Conservation (phyloP, 1,140 invertebrate genomes). For the Drosophila fuyamai region DNA sequence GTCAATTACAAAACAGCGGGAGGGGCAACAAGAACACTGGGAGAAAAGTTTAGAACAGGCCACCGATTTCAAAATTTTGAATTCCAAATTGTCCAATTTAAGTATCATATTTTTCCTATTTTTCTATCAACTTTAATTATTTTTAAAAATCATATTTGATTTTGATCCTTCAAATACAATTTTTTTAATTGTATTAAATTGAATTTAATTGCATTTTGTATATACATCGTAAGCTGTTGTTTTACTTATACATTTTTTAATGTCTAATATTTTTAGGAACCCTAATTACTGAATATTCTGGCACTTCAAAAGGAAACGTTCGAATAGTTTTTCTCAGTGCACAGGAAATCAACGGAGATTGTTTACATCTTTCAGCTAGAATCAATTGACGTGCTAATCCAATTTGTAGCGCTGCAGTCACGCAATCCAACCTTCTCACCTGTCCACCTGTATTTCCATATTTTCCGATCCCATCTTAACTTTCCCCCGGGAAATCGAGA, state of each 20-base stretch:
- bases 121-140: too few relatives aligned
- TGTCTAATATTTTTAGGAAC: too few relatives aligned
- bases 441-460: conserved; percentile 1
- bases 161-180: too few relatives aligned
- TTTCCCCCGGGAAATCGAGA: neutral
- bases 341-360: conserved; percentile 7
- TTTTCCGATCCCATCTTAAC: neutral
- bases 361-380: conserved; percentile 32
- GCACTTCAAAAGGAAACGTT: too few relatives aligned
- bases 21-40: neutral
- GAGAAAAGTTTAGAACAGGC: neutral
- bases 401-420: conserved; percentile 36
- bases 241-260: too few relatives aligned
- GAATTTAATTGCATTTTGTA: too few relatives aligned
- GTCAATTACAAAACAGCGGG: conserved; percentile 17
- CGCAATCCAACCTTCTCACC: conserved; percentile 21
- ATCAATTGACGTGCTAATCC: conserved; percentile 34
- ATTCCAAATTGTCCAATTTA: neutral
- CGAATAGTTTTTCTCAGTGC: conserved; percentile 6
- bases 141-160: too few relatives aligned
- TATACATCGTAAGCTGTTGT: too few relatives aligned
- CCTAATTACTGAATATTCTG: too few relatives aligned
- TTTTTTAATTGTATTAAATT: too few relatives aligned
- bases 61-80: neutral
- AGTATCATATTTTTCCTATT: too few relatives aligned